phyloP scores from a whole-genome alignment of 2,888 invertebrate species.

The Cyclophora punctaria region DNA sequence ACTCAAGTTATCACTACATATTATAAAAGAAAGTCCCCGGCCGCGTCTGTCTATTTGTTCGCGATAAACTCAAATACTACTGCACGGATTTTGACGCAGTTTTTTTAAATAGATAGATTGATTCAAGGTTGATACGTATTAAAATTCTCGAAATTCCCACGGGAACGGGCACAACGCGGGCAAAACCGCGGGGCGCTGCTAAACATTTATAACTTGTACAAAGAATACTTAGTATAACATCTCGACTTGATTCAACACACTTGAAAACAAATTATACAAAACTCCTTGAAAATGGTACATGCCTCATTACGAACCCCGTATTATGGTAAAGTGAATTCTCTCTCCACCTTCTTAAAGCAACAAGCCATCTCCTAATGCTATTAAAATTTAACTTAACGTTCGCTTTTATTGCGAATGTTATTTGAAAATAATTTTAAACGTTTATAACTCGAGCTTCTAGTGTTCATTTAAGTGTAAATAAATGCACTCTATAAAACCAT shows the following conservation, averaged over 20 bases:
- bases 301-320: conserved; percentile 1
- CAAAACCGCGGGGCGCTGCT: too few relatives aligned
- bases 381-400: conserved; percentile 37
- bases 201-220: too few relatives aligned
- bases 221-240: too few relatives aligned
- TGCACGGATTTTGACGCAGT: too few relatives aligned
- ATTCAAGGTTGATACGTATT: too few relatives aligned
- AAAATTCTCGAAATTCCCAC: too few relatives aligned
- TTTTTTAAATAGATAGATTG: too few relatives aligned
- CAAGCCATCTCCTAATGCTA: conserved; percentile 24
- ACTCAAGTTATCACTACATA: too few relatives aligned
- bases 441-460: conserved; percentile 25
- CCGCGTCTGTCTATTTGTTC: too few relatives aligned
- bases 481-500: conserved; percentile 11
- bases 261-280: conserved; percentile 16
- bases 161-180: too few relatives aligned
- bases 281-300: conserved; percentile 7
- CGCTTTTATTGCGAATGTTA: conserved; percentile 32
- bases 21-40: too few relatives aligned
- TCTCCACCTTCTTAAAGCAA: conserved; percentile 2
- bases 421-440: conserved; percentile 37
- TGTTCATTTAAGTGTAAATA: conserved; percentile 26
- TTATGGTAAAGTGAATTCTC: neutral
- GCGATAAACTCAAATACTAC: too few relatives aligned
- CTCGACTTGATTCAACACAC: conserved; percentile 1